A percentile compares a stretch with the other conserved stretches of the same genome.
Conservation (phyloP, 2,888 invertebrate genomes). For the Beris chalybata region DNA sequence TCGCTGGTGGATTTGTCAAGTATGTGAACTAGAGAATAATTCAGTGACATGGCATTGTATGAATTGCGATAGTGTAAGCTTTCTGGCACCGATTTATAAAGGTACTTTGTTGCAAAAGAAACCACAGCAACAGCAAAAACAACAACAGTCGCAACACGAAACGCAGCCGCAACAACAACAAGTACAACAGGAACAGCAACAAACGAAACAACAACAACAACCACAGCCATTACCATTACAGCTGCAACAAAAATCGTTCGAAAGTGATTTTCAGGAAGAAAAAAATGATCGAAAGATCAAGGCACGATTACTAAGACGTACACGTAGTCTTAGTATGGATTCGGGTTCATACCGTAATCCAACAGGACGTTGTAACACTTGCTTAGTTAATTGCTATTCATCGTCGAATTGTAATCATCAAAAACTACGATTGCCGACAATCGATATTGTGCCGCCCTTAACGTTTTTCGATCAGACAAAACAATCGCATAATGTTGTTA, state of each 20-base stretch:
- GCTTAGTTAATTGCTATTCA: conserved; percentile 55
- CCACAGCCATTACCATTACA: not conserved
- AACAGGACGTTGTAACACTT: conserved; percentile 53
- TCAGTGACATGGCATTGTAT: conserved; percentile 58
- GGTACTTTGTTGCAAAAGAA: conserved; percentile 49
- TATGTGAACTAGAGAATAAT: conserved; percentile 54
- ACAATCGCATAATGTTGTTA: conserved; percentile 2
- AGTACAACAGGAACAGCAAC: not conserved
- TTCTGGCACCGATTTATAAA: conserved; percentile 56
- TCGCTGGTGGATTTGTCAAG: conserved; percentile 56
- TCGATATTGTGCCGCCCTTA: conserved; percentile 24
- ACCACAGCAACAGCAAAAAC: conserved; percentile 40
- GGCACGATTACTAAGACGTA: conserved; percentile 48
- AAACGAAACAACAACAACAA: not conserved
- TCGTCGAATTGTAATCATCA: conserved; percentile 48
- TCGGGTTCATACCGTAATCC: conserved; percentile 48
- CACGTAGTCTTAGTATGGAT: conserved; percentile 55
- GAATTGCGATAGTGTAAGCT: conserved; percentile 56
- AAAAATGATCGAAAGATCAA: conserved; percentile 42
- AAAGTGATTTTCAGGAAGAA: conserved; percentile 39
- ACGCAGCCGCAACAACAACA: conserved; percentile 10
- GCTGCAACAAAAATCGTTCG: conserved; percentile 41
- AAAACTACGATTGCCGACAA: conserved; percentile 45
- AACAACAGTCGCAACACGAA: conserved; percentile 34
- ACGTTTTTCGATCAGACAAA: conserved; percentile 11